These are phyloP conservation scores for Megaceryle torquata DNA, from an alignment of 2,113 vertebrate species.

Conservation along the genomic window DNA sequence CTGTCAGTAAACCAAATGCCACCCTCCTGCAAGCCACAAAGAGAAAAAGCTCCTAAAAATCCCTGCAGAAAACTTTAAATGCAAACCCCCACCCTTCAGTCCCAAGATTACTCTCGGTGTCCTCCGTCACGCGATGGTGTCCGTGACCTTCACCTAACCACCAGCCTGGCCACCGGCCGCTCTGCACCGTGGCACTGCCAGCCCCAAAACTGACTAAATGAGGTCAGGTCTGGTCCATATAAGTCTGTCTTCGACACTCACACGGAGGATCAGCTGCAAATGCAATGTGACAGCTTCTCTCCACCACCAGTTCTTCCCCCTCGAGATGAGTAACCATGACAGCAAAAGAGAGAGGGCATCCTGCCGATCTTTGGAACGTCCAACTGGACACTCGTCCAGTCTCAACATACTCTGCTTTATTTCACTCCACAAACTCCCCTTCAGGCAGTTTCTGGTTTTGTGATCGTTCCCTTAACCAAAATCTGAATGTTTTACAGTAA, in stretches of 20 bases:
- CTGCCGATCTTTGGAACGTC: background rate
- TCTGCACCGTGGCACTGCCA: background rate
- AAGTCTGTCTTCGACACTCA: background rate
- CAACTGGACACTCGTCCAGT: background rate
- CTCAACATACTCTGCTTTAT: background rate
- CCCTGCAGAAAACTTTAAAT: background rate
- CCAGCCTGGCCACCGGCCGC: background rate
- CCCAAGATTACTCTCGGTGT: rapidly evolving
- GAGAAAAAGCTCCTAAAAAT: background rate
- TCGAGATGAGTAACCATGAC: background rate
- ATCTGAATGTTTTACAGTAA: background rate
- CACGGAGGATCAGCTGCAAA: background rate
- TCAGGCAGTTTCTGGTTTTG: background rate
- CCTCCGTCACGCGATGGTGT: rapidly evolving
- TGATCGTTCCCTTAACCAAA: background rate
- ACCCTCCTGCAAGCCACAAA: background rate
- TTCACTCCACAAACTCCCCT: background rate
- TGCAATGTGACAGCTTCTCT: background rate
- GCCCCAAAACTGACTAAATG: background rate
- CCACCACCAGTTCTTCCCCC: background rate
- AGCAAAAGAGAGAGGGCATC: background rate
- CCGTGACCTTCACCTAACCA: background rate
- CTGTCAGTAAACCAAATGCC: background rate
- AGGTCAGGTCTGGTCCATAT: background rate
- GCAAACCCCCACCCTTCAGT: background rate